Percentiles rank a stretch among this genome's conserved stretches.
Conservation (phyloP, 2,888 invertebrate genomes). For the Chrysotoxum bicinctum region DNA sequence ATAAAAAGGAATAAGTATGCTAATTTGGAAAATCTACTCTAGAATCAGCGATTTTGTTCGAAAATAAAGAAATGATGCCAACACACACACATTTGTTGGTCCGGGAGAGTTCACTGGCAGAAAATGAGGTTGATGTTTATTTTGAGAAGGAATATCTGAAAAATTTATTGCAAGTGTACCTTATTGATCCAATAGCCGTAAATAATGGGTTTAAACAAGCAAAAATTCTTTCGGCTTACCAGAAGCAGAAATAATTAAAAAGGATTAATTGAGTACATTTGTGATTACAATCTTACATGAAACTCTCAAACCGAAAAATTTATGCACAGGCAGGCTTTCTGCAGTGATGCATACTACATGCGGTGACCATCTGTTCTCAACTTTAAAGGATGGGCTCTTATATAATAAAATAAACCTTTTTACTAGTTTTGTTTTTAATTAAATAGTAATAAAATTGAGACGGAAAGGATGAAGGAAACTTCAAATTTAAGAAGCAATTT, state of each 20-base stretch:
- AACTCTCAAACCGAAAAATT: conserved; percentile 2
- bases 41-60: background rate
- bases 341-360: background rate
- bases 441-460: too few species aligned
- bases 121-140: background rate
- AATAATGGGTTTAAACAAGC: conserved; percentile 24
- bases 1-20: conserved; percentile 2
- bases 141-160: background rate
- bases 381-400: background rate
- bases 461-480: too few species aligned
- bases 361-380: background rate
- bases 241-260: conserved; percentile 54
- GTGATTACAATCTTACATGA: conserved; percentile 52
- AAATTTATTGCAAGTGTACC: background rate
- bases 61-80: background rate
- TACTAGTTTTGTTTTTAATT: too few species aligned
- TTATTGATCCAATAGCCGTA: conserved; percentile 39
- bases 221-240: conserved; percentile 34
- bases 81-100: background rate
- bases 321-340: background rate
- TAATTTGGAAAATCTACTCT: conserved; percentile 1
- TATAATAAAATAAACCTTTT: too few species aligned
- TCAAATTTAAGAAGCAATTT: too few species aligned
- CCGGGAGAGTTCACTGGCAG: background rate
- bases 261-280: conserved; percentile 53